These are phyloP conservation scores for Lytechinus variegatus DNA, from an alignment of 35 echinoderm and acorn worm species.

Conservation along the genomic window DNA sequence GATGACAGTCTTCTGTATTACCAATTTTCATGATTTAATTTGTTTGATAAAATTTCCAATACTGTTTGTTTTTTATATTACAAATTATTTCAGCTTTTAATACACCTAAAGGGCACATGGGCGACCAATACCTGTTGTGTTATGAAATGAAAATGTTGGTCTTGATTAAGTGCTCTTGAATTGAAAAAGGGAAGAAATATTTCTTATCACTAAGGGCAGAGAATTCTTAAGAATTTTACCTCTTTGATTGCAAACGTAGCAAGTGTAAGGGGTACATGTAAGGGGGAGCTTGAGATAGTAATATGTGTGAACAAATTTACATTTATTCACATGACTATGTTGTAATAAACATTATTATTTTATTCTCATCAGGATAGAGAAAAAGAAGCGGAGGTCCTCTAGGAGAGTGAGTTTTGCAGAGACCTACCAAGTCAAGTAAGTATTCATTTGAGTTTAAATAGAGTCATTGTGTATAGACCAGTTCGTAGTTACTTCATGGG, in stretches of 20 bases:
- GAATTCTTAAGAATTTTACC: too few species aligned
- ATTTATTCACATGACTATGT: background rate
- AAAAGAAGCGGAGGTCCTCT: constrained; percentile 61
- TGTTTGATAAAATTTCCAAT: too few species aligned
- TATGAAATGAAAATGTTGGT: background rate
- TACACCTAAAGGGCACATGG: background rate
- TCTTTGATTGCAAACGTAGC: too few species aligned
- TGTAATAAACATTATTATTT: background rate
- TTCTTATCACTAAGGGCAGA: too few species aligned
- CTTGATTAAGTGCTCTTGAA: background rate
- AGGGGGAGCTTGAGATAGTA: background rate
- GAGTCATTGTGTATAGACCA: background rate
- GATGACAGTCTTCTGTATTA: too few species aligned
- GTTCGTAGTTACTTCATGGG: too few species aligned
- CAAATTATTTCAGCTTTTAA: too few species aligned
- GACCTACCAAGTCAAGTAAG: constrained; percentile 73
- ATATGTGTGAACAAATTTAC: background rate
- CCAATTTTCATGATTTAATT: too few species aligned
- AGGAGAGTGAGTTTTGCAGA: constrained; percentile 73
- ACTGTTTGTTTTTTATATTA: too few species aligned
- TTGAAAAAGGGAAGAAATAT: too few species aligned
- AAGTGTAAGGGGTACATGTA: background rate
- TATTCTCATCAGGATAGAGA: constrained; percentile 41
- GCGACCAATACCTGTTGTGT: background rate
- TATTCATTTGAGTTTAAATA: background rate